Percentiles rank a stretch among this genome's conserved stretches.
Evolutionary conservation across 2,888 invertebrate species (phyloP).

Genomic region (Acanthoscelides obtectus): DNA sequence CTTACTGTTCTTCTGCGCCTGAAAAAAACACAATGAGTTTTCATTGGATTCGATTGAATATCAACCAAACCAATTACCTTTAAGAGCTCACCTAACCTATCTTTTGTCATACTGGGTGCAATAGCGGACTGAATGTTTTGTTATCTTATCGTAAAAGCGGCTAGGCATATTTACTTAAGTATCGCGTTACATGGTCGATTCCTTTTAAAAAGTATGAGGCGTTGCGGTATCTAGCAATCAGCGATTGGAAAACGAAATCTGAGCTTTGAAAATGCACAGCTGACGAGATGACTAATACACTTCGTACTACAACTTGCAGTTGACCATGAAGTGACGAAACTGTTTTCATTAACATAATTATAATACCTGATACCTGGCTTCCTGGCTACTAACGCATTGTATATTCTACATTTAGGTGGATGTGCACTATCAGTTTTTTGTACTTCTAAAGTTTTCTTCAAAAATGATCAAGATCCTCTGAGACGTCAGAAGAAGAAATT

Average conservation of each 20-base stretch:
- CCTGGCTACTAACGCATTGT: no score
- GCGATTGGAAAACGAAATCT: not conserved
- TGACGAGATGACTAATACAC: not conserved
- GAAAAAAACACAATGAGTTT: conserved; percentile 1
- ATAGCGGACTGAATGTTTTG: not conserved
- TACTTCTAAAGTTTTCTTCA: no score
- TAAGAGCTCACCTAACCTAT: conserved; percentile 31
- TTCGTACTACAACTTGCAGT: not conserved
- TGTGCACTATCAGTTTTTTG: no score
- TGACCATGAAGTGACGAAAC: not conserved
- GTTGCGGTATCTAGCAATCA: not conserved
- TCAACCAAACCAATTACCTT: conserved; percentile 12
- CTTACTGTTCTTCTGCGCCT: conserved; percentile 14
- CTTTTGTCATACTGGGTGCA: conserved; percentile 28
- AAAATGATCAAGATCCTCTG: no score
- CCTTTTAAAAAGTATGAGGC: not conserved
- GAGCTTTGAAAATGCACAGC: not conserved
- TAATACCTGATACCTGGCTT: no score
- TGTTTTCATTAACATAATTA: not conserved
- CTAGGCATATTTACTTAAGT: not conserved
- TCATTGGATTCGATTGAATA: not conserved
- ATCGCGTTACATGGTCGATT: not conserved
- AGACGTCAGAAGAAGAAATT: no score
- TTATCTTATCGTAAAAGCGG: not conserved
- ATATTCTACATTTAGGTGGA: no score